These are phyloP conservation scores for Poecilobothrus nobilitatus DNA, from an alignment of 2,888 invertebrate genomes.

Conservation along the genomic window DNA sequence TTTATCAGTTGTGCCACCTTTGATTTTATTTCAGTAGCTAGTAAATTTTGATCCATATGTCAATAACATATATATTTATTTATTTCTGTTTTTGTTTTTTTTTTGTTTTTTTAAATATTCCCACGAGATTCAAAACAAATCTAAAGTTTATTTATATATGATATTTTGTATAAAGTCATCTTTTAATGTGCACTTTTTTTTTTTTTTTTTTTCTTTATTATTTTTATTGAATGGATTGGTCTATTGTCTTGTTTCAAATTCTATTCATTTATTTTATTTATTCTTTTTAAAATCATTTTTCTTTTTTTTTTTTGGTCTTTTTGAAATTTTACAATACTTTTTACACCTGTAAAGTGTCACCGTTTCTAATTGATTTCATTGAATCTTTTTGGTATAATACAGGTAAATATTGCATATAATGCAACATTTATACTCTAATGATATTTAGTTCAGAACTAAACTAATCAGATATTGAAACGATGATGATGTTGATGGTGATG, in stretches of 20 bases:
- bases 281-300: background rate
- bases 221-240: no score
- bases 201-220: no score
- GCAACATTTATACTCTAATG: no score
- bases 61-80: background rate
- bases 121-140: background rate
- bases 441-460: no score
- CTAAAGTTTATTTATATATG: background rate
- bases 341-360: background rate
- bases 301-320: background rate
- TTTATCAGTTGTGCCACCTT: no score
- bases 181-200: background rate
- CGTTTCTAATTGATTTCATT: conserved; percentile 1
- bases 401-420: no score
- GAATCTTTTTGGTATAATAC: background rate
- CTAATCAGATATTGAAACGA: no score
- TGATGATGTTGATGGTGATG: no score
- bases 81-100: no score
- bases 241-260: no score
- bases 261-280: background rate
- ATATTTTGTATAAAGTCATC: background rate
- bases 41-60: background rate
- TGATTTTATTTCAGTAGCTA: background rate
- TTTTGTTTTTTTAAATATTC: background rate
- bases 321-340: background rate